Percentiles rank a stretch among this genome's conserved stretches.
Evolutionary conservation across 2,888 invertebrate species (phyloP).

Genomic region (Protodeltote pygarga): DNA sequence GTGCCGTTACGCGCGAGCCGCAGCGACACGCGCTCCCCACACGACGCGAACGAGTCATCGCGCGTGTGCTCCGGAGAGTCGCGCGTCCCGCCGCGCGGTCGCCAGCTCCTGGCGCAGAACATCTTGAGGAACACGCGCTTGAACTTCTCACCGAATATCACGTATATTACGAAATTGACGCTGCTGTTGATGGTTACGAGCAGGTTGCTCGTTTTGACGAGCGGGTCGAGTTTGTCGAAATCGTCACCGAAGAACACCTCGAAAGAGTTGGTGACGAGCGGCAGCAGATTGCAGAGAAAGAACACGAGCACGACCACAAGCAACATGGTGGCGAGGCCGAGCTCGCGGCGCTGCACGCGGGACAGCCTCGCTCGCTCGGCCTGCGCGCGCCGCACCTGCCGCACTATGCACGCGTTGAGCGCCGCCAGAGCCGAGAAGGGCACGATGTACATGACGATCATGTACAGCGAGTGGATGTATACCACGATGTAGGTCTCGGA

Average conservation of each 20-base stretch:
- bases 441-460: slow-evolving; percentile 97
- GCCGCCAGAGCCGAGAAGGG: slow-evolving; percentile 96
- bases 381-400: slow-evolving; percentile 95
- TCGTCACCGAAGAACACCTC: slow-evolving; percentile 90
- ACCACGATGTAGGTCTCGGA: slow-evolving; percentile 92
- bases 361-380: slow-evolving; percentile 96
- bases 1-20: slow-evolving; percentile 84
- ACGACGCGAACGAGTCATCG: slow-evolving; percentile 94
- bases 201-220: slow-evolving; percentile 95
- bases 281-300: slow-evolving; percentile 96
- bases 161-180: slow-evolving; percentile 99
- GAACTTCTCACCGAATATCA: slow-evolving; percentile 99
- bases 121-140: slow-evolving; percentile 93
- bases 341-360: slow-evolving; percentile 96
- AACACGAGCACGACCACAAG: slow-evolving; percentile 97
- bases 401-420: slow-evolving; percentile 96
- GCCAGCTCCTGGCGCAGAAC: slow-evolving; percentile 89
- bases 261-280: slow-evolving; percentile 94
- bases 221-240: slow-evolving; percentile 85
- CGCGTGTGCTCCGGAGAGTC: slow-evolving; percentile 90
- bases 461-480: slow-evolving; percentile 98
- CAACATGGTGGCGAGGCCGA: slow-evolving; percentile 97
- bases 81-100: slow-evolving; percentile 82
- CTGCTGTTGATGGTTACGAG: slow-evolving; percentile 98
- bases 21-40: slow-evolving; percentile 91